Conservation (phyloP, 1,140 invertebrate species). For the Elymnias hypermnestra region DNA sequence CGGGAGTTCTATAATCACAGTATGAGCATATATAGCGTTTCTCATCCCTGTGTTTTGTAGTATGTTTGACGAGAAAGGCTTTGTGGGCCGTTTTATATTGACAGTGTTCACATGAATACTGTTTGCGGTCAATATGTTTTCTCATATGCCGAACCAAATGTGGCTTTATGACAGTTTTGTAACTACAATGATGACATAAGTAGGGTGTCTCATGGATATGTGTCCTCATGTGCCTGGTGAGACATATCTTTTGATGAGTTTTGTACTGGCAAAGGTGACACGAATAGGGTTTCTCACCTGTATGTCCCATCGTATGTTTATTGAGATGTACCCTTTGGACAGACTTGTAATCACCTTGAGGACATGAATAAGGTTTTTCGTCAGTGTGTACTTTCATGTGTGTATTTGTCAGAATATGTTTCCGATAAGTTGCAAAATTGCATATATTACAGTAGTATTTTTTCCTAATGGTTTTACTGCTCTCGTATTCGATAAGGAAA, state of each 20-base stretch:
- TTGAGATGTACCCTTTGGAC: not conserved
- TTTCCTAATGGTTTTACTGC: no score
- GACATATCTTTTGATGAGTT: not conserved
- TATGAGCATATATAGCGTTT: not conserved
- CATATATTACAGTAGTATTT: no score
- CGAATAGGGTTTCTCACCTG: not conserved
- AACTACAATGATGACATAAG: not conserved
- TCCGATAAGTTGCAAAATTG: no score
- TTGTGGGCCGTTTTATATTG: not conserved
- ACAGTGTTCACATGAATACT: not conserved
- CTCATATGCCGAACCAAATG: not conserved
- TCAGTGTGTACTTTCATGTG: not conserved
- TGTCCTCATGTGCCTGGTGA: not conserved
- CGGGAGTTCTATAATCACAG: not conserved
- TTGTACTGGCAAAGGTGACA: not conserved
- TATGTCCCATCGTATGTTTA: not conserved
- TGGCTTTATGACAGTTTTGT: not conserved
- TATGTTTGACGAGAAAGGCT: not conserved
- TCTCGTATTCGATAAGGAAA: no score
- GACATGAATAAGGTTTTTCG: not conserved
- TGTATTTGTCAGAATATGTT: no score
- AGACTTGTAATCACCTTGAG: not conserved
- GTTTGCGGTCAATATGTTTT: not conserved
- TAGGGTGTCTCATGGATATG: not conserved
- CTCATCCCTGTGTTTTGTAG: slow-evolving; percentile 9